Percentiles rank a stretch among this genome's conserved stretches.
These are phyloP conservation scores for Struthio camelus DNA, from an alignment of 2,113 vertebrate species.

Conservation along the genomic window DNA sequence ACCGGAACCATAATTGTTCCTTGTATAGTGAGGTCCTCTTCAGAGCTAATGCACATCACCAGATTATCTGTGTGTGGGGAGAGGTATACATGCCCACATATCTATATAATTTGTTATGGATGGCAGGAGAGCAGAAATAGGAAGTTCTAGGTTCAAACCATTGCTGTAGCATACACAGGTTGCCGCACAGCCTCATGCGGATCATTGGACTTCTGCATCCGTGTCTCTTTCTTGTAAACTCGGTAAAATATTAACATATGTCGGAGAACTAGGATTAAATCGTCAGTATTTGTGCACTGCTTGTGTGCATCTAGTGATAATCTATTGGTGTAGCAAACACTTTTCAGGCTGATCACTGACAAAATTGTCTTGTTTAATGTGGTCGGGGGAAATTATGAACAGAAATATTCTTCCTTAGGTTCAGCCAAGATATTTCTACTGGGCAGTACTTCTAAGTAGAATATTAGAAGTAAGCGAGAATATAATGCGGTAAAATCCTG, in stretches of 20 bases:
- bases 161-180: neutral
- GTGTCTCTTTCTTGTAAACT: neutral
- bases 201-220: neutral
- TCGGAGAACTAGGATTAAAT: neutral
- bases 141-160: neutral
- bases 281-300: neutral
- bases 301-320: neutral
- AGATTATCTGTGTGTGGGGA: neutral
- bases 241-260: neutral
- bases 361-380: neutral
- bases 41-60: neutral
- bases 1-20: neutral
- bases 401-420: neutral
- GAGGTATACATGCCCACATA: no score
- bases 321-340: neutral
- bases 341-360: neutral
- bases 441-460: neutral
- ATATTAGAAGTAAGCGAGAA: fast-evolving
- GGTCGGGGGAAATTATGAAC: neutral
- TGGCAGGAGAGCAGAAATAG: neutral
- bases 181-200: neutral
- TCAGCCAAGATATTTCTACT: neutral
- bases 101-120: neutral
- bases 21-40: neutral
- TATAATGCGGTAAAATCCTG: neutral